These are phyloP conservation scores for Theristicus caerulescens DNA, from an alignment of 2,113 vertebrate genomes.

Conservation along the genomic window DNA sequence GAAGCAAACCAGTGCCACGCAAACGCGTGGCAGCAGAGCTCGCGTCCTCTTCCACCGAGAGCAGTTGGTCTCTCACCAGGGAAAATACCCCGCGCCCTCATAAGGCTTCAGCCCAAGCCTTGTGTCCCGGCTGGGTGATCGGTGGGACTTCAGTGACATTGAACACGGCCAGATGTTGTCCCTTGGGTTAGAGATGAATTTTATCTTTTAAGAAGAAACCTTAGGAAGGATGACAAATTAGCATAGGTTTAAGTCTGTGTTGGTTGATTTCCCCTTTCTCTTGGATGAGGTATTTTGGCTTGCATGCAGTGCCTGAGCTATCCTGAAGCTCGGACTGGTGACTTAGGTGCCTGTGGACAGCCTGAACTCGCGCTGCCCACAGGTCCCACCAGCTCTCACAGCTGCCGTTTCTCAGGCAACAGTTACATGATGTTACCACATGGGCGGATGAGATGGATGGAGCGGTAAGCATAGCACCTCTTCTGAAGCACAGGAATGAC, in stretches of 20 bases:
- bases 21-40: background rate
- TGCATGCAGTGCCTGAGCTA: background rate
- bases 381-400: background rate
- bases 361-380: background rate
- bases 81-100: background rate
- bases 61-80: background rate
- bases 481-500: background rate
- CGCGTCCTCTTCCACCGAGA: rapidly evolving
- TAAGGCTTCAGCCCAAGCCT: background rate
- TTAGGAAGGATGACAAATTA: background rate
- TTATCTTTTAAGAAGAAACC: background rate
- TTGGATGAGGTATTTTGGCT: background rate
- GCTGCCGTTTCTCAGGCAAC: background rate
- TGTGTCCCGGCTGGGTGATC: background rate
- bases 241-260: background rate
- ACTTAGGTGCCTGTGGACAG: background rate
- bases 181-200: background rate
- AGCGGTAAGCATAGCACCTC: background rate
- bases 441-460: background rate
- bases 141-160: background rate
- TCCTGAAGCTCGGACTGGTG: background rate
- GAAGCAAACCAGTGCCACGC: background rate
- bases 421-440: background rate
- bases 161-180: background rate
- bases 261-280: background rate